A percentile compares a stretch with the other conserved stretches of the same genome.
These are phyloP conservation scores for Lepus americanus DNA, from an alignment of 2,113 vertebrate species.

Conservation along the genomic window DNA sequence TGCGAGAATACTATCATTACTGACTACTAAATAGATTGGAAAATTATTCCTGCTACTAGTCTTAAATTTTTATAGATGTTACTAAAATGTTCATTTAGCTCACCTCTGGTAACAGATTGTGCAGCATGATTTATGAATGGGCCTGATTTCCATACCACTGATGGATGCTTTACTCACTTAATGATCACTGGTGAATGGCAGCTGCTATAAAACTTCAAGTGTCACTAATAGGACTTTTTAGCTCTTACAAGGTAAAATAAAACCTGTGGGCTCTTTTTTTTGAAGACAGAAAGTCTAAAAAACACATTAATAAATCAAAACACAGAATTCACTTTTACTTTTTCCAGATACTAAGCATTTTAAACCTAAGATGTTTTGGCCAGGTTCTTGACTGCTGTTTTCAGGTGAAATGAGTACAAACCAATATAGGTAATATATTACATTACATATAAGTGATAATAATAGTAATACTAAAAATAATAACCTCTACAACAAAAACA, in stretches of 20 bases:
- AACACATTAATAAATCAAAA: background rate
- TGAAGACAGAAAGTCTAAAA: background rate
- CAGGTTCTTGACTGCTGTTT: background rate
- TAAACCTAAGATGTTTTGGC: background rate
- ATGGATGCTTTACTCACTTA: slow-evolving; percentile 72
- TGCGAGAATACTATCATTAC: slow-evolving; percentile 25
- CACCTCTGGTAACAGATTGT: slow-evolving; percentile 76
- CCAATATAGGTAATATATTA: background rate
- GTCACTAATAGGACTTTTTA: slow-evolving; percentile 64
- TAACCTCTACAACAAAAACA: background rate
- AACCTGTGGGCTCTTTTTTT: slow-evolving; percentile 19
- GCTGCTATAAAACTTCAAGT: slow-evolving; percentile 68
- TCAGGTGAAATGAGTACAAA: background rate
- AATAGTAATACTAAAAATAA: background rate
- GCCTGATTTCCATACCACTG: slow-evolving; percentile 66
- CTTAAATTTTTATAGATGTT: slow-evolving; percentile 79
- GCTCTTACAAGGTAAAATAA: slow-evolving; percentile 48
- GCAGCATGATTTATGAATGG: slow-evolving; percentile 74
- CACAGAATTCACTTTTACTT: background rate
- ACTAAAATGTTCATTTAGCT: slow-evolving; percentile 78
- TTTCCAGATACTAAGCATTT: slow-evolving; percentile 8
- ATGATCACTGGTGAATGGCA: slow-evolving; percentile 75
- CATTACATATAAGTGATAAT: background rate
- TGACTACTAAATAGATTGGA: slow-evolving; percentile 63
- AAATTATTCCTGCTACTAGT: slow-evolving; percentile 58